These are phyloP conservation scores for Nipponia nippon DNA, from an alignment of 2,113 vertebrate species.

Conservation along the genomic window DNA sequence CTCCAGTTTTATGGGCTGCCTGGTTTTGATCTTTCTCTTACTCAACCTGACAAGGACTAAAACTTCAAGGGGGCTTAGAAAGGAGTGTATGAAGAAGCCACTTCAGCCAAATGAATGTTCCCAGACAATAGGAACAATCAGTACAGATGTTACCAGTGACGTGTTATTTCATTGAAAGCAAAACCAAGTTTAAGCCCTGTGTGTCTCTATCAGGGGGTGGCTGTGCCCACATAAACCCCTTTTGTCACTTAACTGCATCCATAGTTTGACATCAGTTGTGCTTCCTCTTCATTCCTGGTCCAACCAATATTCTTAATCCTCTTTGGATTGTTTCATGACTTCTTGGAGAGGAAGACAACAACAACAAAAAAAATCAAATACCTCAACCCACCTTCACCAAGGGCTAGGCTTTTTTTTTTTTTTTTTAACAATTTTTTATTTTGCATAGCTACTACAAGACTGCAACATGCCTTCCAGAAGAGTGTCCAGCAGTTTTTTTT, in stretches of 20 bases:
- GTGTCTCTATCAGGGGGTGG: accelerated
- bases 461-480: neutral
- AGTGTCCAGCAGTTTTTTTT: neutral
- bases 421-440: neutral
- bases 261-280: neutral
- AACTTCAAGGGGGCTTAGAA: neutral
- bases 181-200: neutral
- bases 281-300: neutral
- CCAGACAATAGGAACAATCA: neutral
- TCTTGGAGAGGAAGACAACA: neutral
- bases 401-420: neutral
- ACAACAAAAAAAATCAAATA: neutral
- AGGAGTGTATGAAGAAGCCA: neutral
- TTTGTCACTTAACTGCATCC: neutral
- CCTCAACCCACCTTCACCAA: neutral
- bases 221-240: neutral
- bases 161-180: neutral
- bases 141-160: neutral
- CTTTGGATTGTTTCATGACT: neutral
- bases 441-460: neutral
- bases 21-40: neutral
- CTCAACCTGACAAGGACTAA: neutral
- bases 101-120: neutral
- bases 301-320: neutral
- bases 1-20: neutral